phyloP scores from a whole-genome alignment of 1,140 invertebrate genomes.

The Laupala kohalensis region DNA sequence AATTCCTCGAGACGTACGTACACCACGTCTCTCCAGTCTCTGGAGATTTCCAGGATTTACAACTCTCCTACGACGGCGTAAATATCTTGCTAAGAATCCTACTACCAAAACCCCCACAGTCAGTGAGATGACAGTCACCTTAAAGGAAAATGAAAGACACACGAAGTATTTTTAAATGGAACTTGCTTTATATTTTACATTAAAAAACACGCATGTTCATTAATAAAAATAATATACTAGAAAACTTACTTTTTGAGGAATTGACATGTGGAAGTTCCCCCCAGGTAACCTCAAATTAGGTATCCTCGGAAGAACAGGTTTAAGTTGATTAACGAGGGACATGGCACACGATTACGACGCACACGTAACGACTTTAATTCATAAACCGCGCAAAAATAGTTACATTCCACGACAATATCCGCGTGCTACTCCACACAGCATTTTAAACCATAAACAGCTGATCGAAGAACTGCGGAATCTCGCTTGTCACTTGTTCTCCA shows the following conservation, averaged over 20 bases:
- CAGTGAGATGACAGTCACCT: conserved; percentile 12
- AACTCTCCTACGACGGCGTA: conserved; percentile 5
- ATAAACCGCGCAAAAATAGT: background rate
- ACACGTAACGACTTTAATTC: background rate
- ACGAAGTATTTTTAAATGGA: background rate
- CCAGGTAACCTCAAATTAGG: conserved; percentile 4
- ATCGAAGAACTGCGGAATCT: background rate
- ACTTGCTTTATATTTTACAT: too few relatives aligned
- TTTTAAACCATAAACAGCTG: background rate
- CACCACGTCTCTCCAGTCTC: background rate
- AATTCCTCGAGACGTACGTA: background rate
- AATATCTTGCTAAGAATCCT: conserved; percentile 11
- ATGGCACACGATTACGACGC: background rate
- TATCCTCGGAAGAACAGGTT: conserved; percentile 1
- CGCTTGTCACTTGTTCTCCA: background rate
- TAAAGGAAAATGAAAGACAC: background rate
- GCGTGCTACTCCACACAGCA: background rate
- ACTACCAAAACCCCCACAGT: conserved; percentile 11
- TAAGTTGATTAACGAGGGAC: conserved; percentile 7
- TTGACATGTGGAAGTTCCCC: conserved; percentile 3
- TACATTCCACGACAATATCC: background rate
- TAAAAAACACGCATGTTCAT: too few relatives aligned
- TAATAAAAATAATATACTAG: too few relatives aligned
- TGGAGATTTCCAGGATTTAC: background rate
- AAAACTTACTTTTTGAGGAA: conserved; percentile 12